Percentiles rank a stretch among this genome's conserved stretches.
Evolutionary conservation across 1,140 invertebrate genomes (phyloP).

Genomic region (Geopemphigus sp.): DNA sequence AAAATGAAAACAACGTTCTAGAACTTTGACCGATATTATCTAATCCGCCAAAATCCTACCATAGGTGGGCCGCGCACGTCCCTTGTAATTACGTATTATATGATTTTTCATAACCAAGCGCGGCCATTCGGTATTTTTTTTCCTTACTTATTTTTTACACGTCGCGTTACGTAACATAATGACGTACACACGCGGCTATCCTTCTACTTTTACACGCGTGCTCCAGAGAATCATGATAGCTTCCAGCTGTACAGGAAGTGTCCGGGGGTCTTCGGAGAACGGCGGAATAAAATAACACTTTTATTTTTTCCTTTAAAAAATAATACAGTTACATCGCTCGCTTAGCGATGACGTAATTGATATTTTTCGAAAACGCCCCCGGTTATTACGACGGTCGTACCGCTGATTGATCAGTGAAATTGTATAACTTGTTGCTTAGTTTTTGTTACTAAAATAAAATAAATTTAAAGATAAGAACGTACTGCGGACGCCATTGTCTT

Average conservation of each 20-base stretch:
- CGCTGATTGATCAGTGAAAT: constrained; percentile 40
- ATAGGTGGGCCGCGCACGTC: not conserved
- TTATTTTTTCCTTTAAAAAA: constrained; percentile 9
- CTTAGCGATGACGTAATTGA: constrained; percentile 27
- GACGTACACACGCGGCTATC: not conserved
- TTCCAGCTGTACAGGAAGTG: constrained; percentile 45
- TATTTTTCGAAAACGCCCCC: constrained; percentile 18
- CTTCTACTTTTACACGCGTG: constrained; percentile 1
- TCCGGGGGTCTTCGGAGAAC: not conserved
- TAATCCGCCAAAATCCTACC: constrained; percentile 3
- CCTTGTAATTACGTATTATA: not conserved
- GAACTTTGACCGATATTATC: constrained; percentile 8
- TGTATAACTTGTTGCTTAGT: constrained; percentile 6
- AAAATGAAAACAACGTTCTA: not conserved
- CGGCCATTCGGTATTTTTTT: constrained; percentile 6
- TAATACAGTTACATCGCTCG: not conserved
- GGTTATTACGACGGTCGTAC: not conserved
- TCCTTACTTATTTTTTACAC: too few relatives aligned
- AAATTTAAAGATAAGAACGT: too few relatives aligned
- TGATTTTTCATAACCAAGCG: not conserved
- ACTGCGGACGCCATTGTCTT: too few relatives aligned
- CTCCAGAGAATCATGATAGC: constrained; percentile 30
- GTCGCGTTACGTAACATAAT: not conserved
- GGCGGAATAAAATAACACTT: constrained; percentile 15
- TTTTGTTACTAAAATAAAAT: too few relatives aligned